Evolutionary conservation across 2,888 invertebrate species (phyloP), one percentile per base, ranked within the genome.

Genomic region (Bhutanitis thaidina): DNA sequence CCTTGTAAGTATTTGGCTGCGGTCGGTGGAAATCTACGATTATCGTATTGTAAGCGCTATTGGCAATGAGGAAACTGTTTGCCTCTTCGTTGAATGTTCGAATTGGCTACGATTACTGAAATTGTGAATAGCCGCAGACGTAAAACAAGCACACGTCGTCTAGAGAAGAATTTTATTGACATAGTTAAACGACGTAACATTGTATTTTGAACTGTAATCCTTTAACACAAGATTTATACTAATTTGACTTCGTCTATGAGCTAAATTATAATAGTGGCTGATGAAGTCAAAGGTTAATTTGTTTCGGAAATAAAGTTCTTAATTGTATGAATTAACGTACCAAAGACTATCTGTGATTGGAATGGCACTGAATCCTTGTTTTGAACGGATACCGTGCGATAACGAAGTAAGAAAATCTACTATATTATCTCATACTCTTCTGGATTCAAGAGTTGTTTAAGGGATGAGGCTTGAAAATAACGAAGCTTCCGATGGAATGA

Each of bases 41-140:
- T 50, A 56, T 57, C 51, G 40, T 43, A 55, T 48, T 52, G 47
- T 38, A 54, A 41, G 39, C 45, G 36, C 44, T 51, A 51, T 46
- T 13, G 45, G 14, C 46, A 51, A 63, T 63, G 56, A 66, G 71
- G 66, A 67, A 71, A 61, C 55, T 49, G 51, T 61, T 63, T 55
- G 56, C 43, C 49, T 57, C 58, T 56, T 51, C 50, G 56, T 55
- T 49, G 12, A 53, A 59, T 57, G 62, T 60, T 60, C 61, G 50
- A 56, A 58, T 55, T 52, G 44, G 48, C 41, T 37, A 55, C 59
- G 53, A 64, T 64, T 62, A 64, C 65, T 63, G 69, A 71, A 67
- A 62, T 58, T 50, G 54, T 57, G 53, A 60, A 59, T 62, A 53
- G 53, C 56, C 52, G 44, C 49, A 48, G 43, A 52, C 45, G 50